Evolutionary conservation across 2,113 vertebrate genomes (phyloP).

Genomic region (Gnathonemus longibarbis): DNA sequence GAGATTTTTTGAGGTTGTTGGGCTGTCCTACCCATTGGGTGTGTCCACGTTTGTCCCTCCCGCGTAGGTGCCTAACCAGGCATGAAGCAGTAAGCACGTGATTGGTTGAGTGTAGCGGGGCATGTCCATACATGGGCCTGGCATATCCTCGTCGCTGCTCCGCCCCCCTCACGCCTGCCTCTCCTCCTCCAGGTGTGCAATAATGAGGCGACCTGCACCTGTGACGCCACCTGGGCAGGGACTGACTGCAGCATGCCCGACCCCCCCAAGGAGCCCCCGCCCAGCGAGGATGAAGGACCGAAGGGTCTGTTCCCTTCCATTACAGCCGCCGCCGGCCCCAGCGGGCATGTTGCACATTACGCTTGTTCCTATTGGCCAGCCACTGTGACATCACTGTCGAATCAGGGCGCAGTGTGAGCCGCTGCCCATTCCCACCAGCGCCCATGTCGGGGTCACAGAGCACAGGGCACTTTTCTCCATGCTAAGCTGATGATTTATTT

Average conservation of each 20-base stretch:
- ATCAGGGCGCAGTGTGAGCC: background rate
- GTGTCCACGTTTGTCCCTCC: background rate
- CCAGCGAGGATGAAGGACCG: conserved; percentile 77
- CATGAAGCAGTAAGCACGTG: background rate
- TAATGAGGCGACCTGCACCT: conserved; percentile 96
- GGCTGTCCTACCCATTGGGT: background rate
- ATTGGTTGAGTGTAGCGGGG: background rate
- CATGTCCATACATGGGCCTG: background rate
- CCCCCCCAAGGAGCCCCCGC: conserved; percentile 70
- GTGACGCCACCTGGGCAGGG: conserved; percentile 88
- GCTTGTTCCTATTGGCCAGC: background rate
- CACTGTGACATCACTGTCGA: background rate
- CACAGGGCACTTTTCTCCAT: background rate
- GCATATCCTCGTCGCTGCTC: background rate
- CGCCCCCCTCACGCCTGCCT: background rate
- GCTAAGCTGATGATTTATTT: background rate
- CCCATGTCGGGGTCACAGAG: background rate
- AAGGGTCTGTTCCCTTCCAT: conserved; percentile 78
- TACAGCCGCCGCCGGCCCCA: background rate
- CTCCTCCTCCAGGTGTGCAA: conserved; percentile 77
- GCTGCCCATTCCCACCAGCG: background rate
- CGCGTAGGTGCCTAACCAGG: background rate
- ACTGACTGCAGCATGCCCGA: conserved; percentile 97
- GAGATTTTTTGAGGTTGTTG: background rate
- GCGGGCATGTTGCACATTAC: background rate